phyloP scores from a whole-genome alignment of 2,797 vertebrate genomes.

The Macropodus opercularis region DNA sequence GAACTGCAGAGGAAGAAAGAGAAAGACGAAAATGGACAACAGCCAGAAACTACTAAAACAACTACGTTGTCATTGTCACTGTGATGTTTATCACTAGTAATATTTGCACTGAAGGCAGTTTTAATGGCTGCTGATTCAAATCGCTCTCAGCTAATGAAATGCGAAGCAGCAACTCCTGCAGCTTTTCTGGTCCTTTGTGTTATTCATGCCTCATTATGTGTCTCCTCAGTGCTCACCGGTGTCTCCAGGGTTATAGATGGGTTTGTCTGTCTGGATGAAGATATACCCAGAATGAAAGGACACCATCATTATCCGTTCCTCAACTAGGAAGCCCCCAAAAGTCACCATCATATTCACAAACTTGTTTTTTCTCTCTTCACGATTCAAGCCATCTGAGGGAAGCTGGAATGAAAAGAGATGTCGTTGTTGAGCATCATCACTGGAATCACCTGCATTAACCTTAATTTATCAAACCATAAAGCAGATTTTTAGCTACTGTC shows the following conservation, averaged over 20 bases:
- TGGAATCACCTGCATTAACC: no score
- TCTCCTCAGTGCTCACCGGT: slow-evolving; percentile 63
- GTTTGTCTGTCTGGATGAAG: slow-evolving; percentile 84
- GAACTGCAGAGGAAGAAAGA: slow-evolving; percentile 56
- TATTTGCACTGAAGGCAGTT: no score
- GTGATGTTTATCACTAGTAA: no score
- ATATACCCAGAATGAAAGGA: slow-evolving; percentile 79
- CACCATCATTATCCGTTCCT: slow-evolving; percentile 60
- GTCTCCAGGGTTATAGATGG: slow-evolving; percentile 81
- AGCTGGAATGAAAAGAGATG: slow-evolving; percentile 55
- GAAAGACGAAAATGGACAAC: neutral
- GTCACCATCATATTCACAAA: slow-evolving; percentile 65
- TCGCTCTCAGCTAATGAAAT: no score
- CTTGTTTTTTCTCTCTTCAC: slow-evolving; percentile 56
- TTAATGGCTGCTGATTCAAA: no score
- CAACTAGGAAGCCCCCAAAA: slow-evolving; percentile 28
- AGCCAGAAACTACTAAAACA: no score
- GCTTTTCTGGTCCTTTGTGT: neutral
- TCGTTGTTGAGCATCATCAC: neutral
- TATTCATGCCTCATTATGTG: neutral
- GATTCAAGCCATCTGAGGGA: slow-evolving; percentile 43
- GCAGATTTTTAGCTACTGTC: no score
- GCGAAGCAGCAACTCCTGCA: no score
- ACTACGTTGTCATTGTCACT: no score
- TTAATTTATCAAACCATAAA: no score